phyloP scores from a whole-genome alignment of 2,113 vertebrate genomes.

The Corythornis madagascariensis region DNA sequence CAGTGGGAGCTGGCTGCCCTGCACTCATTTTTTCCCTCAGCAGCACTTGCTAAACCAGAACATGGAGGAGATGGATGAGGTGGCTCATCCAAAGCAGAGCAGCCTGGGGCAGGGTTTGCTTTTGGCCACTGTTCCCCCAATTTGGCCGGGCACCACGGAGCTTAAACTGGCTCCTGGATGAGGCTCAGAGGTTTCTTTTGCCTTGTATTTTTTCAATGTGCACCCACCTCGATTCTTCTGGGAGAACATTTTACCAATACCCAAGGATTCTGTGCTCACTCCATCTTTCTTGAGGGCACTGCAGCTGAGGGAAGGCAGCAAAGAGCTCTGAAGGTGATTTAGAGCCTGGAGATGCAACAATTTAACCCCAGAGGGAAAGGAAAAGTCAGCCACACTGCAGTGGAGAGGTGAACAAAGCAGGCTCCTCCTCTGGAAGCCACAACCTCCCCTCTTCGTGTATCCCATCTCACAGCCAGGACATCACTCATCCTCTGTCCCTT shows the following conservation, averaged over 20 bases:
- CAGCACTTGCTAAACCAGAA: background rate
- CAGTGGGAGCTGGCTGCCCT: background rate
- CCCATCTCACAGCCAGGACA: background rate
- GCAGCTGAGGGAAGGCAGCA: background rate
- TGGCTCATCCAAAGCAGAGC: background rate
- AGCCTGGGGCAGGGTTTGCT: background rate
- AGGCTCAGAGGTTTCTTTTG: background rate
- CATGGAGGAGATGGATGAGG: background rate
- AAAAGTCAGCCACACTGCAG: rapidly evolving
- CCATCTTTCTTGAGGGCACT: background rate
- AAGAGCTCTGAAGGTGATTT: background rate
- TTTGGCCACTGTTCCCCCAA: rapidly evolving
- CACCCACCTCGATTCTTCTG: background rate
- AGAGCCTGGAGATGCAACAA: background rate
- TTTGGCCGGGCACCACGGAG: background rate
- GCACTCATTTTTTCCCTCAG: background rate
- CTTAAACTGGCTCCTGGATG: background rate
- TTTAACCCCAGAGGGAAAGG: background rate
- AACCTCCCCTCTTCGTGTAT: background rate
- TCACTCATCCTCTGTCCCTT: background rate
- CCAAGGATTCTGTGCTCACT: background rate
- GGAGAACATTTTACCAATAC: background rate
- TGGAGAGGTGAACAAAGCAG: background rate
- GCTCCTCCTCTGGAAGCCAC: background rate
- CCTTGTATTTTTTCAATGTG: background rate